Evolutionary conservation across 35 echinoderm and acorn worm genomes (phyloP), one percentile per base, ranked within the genome.

Genomic region (Lytechinus variegatus): DNA sequence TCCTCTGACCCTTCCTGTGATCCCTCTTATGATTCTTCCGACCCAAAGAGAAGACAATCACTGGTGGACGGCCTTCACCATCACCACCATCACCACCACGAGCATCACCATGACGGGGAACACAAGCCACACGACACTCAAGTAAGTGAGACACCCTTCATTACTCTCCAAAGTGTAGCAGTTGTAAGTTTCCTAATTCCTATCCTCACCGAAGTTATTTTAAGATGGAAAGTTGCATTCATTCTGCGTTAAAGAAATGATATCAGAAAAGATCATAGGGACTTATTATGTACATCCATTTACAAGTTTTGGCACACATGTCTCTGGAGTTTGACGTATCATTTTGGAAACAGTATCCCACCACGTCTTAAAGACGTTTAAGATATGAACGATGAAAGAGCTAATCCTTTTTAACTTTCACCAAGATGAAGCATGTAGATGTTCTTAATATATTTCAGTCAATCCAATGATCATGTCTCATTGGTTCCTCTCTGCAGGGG

Each of bases 11-110:
- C 94, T 86, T 94, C 96, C 96, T 95, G 95, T 92, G 89, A 91
- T 72, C 91, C 97, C 87, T 97, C 96, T 95, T 95, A 94, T 52
- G 89, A 87, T 95, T 71, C 90, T 88, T 93, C 94, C 52, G 89
- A 87, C 91, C 57, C 90, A 87, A 94, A 98, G 93, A 96, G 95
- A 92, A 92, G 52, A 72, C 27, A 95, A 89, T 96, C 95, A 9
- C 94, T 97, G 24, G 66, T 97, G 33, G 96, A 95, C 91, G 94
- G 95, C n/a, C 95, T 95, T 52, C 33, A 97, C 27, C 96, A 96
- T 52, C 24, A 52, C 8, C 66, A 96, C 6, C 95, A 95, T 54
- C n/a, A n/a, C n/a, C 71, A 44, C n/a, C 66, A 95, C 19, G 27
- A 95, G 19, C 89, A 91, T 27, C 54, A 79, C 9, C 88, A 90